These are phyloP conservation scores for Ctenodactylus gundi DNA, from an alignment of 2,113 vertebrate genomes.

Conservation along the genomic window DNA sequence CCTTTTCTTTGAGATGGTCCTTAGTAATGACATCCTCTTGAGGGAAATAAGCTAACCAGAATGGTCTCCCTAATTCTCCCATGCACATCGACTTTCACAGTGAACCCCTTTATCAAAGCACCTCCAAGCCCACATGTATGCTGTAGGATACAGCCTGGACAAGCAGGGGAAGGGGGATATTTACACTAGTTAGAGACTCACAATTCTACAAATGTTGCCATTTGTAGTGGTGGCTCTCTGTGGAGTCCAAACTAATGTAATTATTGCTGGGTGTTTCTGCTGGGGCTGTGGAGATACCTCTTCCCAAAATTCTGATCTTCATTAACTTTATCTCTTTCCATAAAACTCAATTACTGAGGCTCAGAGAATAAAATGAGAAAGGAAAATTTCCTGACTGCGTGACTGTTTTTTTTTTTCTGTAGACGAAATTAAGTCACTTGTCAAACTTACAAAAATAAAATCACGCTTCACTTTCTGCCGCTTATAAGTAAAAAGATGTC, in stretches of 20 bases:
- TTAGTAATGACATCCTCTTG: background rate
- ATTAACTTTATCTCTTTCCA: conserved; percentile 8
- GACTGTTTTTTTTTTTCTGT: conserved; percentile 79
- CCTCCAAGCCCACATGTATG: background rate
- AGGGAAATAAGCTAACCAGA: background rate
- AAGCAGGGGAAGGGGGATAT: too few species aligned
- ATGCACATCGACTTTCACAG: background rate
- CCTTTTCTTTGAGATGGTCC: background rate
- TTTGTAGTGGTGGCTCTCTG: background rate
- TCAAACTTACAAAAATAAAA: conserved; percentile 68
- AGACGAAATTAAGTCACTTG: conserved; percentile 81
- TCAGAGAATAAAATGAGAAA: conserved; percentile 56
- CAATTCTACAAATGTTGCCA: background rate
- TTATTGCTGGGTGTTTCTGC: background rate
- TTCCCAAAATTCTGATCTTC: background rate
- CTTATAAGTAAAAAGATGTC: conserved; percentile 69
- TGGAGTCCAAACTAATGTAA: background rate
- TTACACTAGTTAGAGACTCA: background rate
- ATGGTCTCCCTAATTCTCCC: background rate
- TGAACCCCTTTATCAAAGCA: background rate
- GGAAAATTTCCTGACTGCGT: conserved; percentile 70
- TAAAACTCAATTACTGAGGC: background rate
- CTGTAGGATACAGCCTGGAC: too few species aligned
- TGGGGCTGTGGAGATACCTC: background rate
- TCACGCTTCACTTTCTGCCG: conserved; percentile 77